Base-by-base conservation (phyloP, 1,140 invertebrate genomes). In the Cydia amplana region DNA sequence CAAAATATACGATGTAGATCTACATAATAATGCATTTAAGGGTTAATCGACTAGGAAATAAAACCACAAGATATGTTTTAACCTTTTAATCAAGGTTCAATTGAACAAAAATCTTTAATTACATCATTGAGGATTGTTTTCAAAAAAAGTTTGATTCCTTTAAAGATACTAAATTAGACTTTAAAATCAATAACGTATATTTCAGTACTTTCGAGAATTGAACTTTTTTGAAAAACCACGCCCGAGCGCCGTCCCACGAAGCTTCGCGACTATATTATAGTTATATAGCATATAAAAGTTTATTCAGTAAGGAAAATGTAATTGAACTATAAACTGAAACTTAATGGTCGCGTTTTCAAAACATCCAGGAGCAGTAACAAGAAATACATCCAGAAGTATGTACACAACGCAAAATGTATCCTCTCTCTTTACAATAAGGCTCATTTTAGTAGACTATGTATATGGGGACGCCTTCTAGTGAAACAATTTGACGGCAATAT, bases 271-370 rank as follows among this genome's bases (percentile, higher is more conserved):
- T 60, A 60, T 60, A 60, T 10, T 60, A 51, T 51, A 55, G 16
- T 55, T 55, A 60, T 60, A 60, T 60, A 55, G 51, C 20, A 60
- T 60, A 60, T 60, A 60, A 60, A 60, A 60, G 55, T 60, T 20
- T 60, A 60, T 23, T 60, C 55, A 60, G 55, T 60, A 60, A 60
- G 55, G 55, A 23, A 60, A 60, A 60, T 20, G 55, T 60, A 60
- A 60, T 60, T 60, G 6, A 60, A 23, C 18, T 60, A 60, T 55
- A 55, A 49, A 60, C 55, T 60, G 55, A 60, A 60, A 60, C 9
- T 12, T 20, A 23, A 60, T 12, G 55, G 55, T 60, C 55, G 7
- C 20, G 20, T 23, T 60, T 60, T 60, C 55, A 20, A 55, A 60
- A 23, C 55, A 49, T 49, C n/a, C 36, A 51, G 43, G 43, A 23